These are phyloP conservation scores for Clostera curtula DNA, from an alignment of 2,888 invertebrate genomes.

Conservation along the genomic window DNA sequence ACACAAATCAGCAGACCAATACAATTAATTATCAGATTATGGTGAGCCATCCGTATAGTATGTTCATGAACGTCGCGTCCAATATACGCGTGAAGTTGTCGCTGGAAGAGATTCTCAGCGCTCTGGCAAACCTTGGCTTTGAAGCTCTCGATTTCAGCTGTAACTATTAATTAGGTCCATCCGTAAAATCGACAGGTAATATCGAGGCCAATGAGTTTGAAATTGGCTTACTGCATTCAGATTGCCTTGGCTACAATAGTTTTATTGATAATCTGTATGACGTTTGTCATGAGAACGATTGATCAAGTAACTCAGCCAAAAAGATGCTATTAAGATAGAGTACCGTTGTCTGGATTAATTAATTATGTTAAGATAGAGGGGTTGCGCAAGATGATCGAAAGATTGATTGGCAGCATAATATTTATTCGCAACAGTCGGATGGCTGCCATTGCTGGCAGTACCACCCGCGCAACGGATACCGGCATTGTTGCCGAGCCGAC, in stretches of 20 bases:
- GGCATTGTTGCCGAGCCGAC: constrained; percentile 43
- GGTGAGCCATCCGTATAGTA: constrained; percentile 61
- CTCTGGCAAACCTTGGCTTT: constrained; percentile 27
- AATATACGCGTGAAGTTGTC: constrained; percentile 42
- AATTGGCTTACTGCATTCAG: constrained; percentile 11
- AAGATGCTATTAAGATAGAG: constrained; percentile 29
- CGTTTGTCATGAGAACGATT: constrained; percentile 25
- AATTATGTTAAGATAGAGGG: constrained; percentile 46
- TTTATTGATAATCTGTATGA: constrained; percentile 12
- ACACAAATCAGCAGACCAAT: constrained; percentile 70
- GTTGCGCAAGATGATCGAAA: constrained; percentile 44
- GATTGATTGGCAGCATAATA: constrained; percentile 53
- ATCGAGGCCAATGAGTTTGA: constrained; percentile 16
- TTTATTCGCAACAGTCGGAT: constrained; percentile 41
- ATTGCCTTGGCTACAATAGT: constrained; percentile 21
- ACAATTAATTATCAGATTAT: constrained; percentile 75
- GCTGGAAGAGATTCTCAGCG: constrained; percentile 31
- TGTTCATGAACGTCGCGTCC: constrained; percentile 51
- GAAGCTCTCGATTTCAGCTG: constrained; percentile 15
- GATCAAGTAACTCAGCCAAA: constrained; percentile 27
- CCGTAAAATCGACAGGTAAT: constrained; percentile 15
- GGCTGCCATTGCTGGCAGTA: constrained; percentile 49
- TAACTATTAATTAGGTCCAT: constrained; percentile 14
- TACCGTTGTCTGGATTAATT: constrained; percentile 39
- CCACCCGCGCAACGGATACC: constrained; percentile 23